Base-by-base conservation (phyloP, 2,797 vertebrate genomes). In the Xerus rutilus region DNA sequence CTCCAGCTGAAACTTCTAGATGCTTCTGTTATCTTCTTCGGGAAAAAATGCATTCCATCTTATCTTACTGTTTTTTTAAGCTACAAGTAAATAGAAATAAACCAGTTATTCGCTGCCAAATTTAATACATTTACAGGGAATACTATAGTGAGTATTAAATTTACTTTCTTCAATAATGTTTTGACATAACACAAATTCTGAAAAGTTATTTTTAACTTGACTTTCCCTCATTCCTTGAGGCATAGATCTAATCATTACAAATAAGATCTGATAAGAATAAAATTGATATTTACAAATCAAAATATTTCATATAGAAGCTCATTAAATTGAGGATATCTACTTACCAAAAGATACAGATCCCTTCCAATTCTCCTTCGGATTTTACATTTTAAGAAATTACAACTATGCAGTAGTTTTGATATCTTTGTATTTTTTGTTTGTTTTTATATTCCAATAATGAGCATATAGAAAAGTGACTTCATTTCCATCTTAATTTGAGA, bases 261-360 rank as follows among this genome's bases (percentile, higher is more conserved):
- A 3, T 47, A 64, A 74, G 4, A 0, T 81, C 14, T 52, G 30
- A 57, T 35, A 70, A 90, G 17, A 92, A 79, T 86, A 70, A 93
- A 91, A 89, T 86, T 79, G 64, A 86, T 83, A 13, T 84, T 78
- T 91, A 95, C 86, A 59, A 79, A 18, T 64, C 54, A 5, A 78
- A 84, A 18, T 0, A 70, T 86, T 73, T 91, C 4, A 54, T 25
- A 13, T 12, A 57, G 25, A 87, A 67, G 4, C 9, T 73, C 5
- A 69, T 45, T 9, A 65, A 86, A 64, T 86, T 62, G 89, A 18
- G 18, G 23, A 32, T 91, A 72, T 45, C n/a, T 86, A 17, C 0
- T 85, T 74, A 74, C 23, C 5, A 54, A 32, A 52, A 86, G 4
- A 23, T 92, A 52, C 18, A 49, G n/a, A 79, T 74, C 3, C 28